Evolutionary conservation across 2,797 vertebrate genomes (phyloP), one percentile per base, ranked within the genome.

Genomic region (Vireo griseus): DNA sequence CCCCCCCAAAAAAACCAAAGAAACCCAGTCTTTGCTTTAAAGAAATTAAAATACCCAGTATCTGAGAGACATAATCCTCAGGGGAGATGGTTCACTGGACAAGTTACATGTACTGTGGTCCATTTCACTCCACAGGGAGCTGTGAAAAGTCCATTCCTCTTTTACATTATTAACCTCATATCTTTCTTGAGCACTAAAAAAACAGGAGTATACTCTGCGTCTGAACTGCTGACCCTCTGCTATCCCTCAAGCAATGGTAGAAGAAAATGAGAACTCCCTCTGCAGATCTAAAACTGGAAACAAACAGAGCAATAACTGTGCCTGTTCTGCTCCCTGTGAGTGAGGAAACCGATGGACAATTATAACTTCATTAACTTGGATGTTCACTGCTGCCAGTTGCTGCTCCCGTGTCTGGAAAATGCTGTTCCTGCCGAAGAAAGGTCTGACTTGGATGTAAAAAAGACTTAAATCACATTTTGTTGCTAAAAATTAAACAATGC

Each of bases 291-390:
- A 77, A 93, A 58, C n/a, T 25, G 52, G 80, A 86, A 84, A 74
- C 47, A 68, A 83, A 81, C 29, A 81, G 33, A 76, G 59, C 31
- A 81, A 44, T 63, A 87, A 61, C 21, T 1, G 4, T 24, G 63
- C 15, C 40, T 0, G 2, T 51, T 50, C 39, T 15, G 28, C 21
- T 88, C 44, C 44, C 80, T 59, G 29, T 9, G 44, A 69, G 55
- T 7, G 25, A 88, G 33, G 58, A 82, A 95, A 92, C 59, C 4
- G 14, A 78, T 13, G 48, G 40, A 76, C 66, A 82, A 88, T 69
- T 79, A 79, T 12, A 79, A 87, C 63, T 91, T 91, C 44, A 76
- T 93, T 92, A 88, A 74, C 52, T 88, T 2, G 7, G 55, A 86
- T 19, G 22, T 3, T 18, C 0, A 5, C 50, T 80, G 58, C 50